Conservation (phyloP, 2,113 vertebrate genomes). For the Protobothrops mucrosquamatus region DNA sequence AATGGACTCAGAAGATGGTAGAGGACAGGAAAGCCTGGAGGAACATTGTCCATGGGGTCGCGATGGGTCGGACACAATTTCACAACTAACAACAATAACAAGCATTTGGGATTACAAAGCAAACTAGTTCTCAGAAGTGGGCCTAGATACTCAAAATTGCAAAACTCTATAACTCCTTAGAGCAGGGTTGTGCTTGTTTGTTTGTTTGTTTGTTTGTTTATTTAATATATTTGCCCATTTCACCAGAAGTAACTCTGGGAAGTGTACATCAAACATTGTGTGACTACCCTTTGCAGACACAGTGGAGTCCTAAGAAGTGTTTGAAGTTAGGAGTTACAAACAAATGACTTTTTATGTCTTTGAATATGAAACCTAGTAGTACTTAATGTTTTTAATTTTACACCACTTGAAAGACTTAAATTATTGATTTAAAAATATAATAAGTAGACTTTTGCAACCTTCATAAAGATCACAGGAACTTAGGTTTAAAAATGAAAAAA, state of each 20-base stretch:
- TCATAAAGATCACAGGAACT: neutral
- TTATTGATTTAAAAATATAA: neutral
- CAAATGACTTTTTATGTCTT: neutral
- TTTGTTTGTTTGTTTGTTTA: too few species aligned
- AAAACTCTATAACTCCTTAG: neutral
- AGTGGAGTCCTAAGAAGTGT: neutral
- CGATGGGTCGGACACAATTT: too few species aligned
- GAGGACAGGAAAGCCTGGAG: too few species aligned
- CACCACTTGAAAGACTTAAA: neutral
- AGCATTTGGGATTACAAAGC: neutral
- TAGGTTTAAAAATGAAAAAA: neutral
- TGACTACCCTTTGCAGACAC: neutral
- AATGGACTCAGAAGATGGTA: too few species aligned
- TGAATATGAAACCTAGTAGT: neutral
- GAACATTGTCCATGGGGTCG: too few species aligned
- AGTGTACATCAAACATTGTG: neutral
- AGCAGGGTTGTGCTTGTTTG: neutral
- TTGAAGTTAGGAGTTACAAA: neutral
- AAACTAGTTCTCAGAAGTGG: neutral
- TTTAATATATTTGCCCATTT: neutral
- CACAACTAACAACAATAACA: too few species aligned
- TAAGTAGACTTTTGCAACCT: neutral
- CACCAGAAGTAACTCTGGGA: neutral
- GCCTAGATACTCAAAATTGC: neutral
- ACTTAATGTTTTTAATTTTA: neutral